Evolutionary conservation across 2,888 invertebrate genomes (phyloP), one percentile per base, ranked within the genome.

Genomic region (Drosophila cracens): DNA sequence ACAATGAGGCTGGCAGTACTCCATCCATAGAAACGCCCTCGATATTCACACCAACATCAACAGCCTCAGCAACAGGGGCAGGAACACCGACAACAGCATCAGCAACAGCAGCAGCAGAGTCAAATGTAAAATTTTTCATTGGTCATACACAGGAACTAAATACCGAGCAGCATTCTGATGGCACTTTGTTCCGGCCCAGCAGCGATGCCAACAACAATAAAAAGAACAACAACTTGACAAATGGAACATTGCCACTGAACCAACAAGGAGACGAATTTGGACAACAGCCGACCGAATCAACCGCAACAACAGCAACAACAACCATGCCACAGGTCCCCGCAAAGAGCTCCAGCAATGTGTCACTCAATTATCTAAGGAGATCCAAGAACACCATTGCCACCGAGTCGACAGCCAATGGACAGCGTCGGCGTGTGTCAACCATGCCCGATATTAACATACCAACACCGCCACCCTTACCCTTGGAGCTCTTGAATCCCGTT

Each of bases 91-190:
- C 56, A 27, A 2, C 46, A 21, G 21, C 21, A 38, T n/a, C 18
- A 10, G 43, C 40, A n/a, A 40, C 68, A 21, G 25, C 56, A 33
- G 38, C 74, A 25, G 62, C 68, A 65, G 60, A 68, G 69, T 78
- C 73, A 62, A 81, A 80, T 77, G 91, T 91, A 40, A 90, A 79
- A 80, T 92, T 91, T 76, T 91, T 91, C 79, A 92, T 91, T 82
- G 91, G 92, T 78, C 74, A 78, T 64, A 89, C 90, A 74, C 88
- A 87, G 89, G 90, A 89, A 74, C 80, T 74, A 70, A 82, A 79
- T 60, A 51, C 66, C 43, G 79, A 77, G 36, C 78, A 82, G 36
- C 70, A 70, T 13, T 75, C 73, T 60, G 82, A 73, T 52, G 76
- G 76, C 69, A 74, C 76, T 67, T 73, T 77, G 74, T 76, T 82